Conservation (phyloP, 2,113 vertebrate genomes). For the Zapus hudsonius region DNA sequence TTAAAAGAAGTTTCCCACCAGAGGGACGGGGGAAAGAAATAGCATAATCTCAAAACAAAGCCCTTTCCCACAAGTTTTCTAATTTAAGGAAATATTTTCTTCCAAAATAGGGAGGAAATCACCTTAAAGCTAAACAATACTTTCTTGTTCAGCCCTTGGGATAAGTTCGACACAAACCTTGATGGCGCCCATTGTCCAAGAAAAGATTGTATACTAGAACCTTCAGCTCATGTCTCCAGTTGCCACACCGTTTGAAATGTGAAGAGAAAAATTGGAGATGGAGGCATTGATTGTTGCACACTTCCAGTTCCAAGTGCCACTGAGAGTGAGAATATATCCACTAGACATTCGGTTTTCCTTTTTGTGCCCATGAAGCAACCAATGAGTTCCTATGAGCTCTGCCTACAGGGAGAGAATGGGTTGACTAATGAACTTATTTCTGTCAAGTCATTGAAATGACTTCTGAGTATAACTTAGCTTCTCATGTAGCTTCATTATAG, state of each 20-base stretch:
- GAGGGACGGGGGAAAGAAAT: neutral
- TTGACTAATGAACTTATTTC: neutral
- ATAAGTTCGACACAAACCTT: neutral
- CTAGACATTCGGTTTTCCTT: neutral
- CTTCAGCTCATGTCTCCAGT: neutral
- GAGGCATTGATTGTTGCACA: neutral
- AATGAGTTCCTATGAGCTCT: neutral
- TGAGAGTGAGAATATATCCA: neutral
- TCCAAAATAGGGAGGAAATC: neutral
- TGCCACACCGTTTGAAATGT: neutral
- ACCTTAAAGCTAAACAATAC: neutral
- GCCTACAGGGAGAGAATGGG: neutral
- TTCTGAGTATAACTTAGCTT: neutral
- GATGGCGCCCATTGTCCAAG: neutral
- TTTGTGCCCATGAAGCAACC: neutral
- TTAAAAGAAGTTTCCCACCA: neutral
- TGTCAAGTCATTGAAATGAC: neutral
- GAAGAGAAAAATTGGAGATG: neutral
- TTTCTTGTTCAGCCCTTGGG: neutral
- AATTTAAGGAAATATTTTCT: neutral
- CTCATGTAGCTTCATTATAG: neutral
- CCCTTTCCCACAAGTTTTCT: neutral
- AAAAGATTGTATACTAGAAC: neutral
- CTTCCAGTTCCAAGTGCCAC: neutral
- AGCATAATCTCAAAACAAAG: neutral